Conservation (phyloP, 2,113 vertebrate species). For the Ophthalmolycus amberensis region DNA sequence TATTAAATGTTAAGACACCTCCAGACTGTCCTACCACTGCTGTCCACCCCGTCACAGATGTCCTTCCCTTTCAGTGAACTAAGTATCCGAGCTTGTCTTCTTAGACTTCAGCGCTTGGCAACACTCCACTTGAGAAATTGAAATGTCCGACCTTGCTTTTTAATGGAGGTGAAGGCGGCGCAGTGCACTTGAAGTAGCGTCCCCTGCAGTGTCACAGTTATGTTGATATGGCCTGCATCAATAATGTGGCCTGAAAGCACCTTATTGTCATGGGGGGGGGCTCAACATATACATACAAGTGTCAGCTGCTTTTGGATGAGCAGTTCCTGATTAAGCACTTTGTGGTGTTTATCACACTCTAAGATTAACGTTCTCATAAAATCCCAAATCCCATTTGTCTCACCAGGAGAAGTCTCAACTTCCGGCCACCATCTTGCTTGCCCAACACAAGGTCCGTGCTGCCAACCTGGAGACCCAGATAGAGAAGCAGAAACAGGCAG, state of each 20-base stretch:
- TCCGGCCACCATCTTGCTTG: slow-evolving; percentile 93
- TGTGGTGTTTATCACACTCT: background rate
- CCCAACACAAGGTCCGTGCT: slow-evolving; percentile 94
- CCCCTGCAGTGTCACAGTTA: slow-evolving; percentile 45
- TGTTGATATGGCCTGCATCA: slow-evolving; percentile 64
- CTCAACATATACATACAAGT: background rate
- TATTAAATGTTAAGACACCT: slow-evolving; percentile 24
- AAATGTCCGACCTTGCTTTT: slow-evolving; percentile 72
- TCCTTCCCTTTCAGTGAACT: slow-evolving; percentile 46
- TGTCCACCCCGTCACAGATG: slow-evolving; percentile 48
- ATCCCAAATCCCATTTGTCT: slow-evolving; percentile 33
- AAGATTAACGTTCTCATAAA: slow-evolving; percentile 23
- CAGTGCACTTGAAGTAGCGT: slow-evolving; percentile 64
- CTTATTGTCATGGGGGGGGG: slow-evolving; percentile 2
- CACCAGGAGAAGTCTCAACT: slow-evolving; percentile 92
- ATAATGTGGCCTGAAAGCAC: slow-evolving; percentile 51
- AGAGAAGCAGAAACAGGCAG: slow-evolving; percentile 90
- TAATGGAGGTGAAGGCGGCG: slow-evolving; percentile 70
- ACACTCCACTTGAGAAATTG: slow-evolving; percentile 66
- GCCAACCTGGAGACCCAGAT: slow-evolving; percentile 92
- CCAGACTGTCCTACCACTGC: slow-evolving; percentile 23
- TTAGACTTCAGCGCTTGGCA: slow-evolving; percentile 68
- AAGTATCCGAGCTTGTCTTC: slow-evolving; percentile 53
- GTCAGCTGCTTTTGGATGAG: slow-evolving; percentile 1
- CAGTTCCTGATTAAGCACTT: background rate